Base-by-base conservation (phyloP, 2,888 invertebrate genomes). In the Agapetus fuscipes region DNA sequence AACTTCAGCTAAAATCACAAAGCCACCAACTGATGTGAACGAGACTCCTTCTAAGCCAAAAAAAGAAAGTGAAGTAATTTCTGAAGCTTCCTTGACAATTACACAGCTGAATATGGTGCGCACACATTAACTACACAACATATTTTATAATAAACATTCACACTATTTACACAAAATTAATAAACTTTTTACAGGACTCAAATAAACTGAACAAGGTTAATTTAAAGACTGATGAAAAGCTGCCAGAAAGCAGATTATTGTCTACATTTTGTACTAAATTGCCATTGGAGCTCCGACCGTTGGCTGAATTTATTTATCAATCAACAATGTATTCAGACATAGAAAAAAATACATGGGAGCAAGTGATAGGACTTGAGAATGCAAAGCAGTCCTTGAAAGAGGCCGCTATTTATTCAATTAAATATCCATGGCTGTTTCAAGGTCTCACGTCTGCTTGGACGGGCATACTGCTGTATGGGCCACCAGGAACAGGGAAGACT, bases 401-500 rank as follows among this genome's bases (percentile, higher is more conserved):
- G 62, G 83, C 91, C 0, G 81, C 90, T 0, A 73, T 93, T 3
- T 87, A 88, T 55, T 87, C 88, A 4, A 15, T 2, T 37, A 74
- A 78, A 46, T 80, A 81, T 56, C 87, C 87, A 0, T 71, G 77
- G 34, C 58, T 86, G 10, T 88, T 87, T 55, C 71, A 67, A 0
- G 76, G 78, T 1, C 65, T 73, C 29, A 54, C 80, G 10, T 76
- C 80, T 47, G 88, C 93, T 0, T 96, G 95, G 93, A 83, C 83
- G 51, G 87, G 86, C 0, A 64, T 86, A 26, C 61, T 77, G 2
- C 55, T 77, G 1, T 74, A 76, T 53, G 77, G 76, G 0, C 73
- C 76, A 0, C 76, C 77, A 0, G 86, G 88, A 49, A 83, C 85
- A 17, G 89, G 88, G 50, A 95, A 95, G 66, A 94, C 95, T 0